These are phyloP conservation scores for Aethina tumida DNA, from an alignment of 1,140 invertebrate genomes.

Conservation along the genomic window DNA sequence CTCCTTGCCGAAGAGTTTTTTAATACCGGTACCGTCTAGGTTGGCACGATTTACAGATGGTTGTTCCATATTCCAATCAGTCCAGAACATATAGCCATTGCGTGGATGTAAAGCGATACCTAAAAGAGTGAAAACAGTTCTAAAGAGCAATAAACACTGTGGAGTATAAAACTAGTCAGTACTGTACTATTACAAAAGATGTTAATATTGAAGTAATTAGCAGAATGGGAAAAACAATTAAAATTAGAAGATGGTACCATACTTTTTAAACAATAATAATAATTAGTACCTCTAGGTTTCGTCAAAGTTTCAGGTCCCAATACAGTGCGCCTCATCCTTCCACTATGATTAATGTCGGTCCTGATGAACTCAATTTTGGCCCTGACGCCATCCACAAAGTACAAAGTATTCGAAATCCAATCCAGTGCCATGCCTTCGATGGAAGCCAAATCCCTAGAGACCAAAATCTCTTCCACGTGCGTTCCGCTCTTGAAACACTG, in stretches of 20 bases:
- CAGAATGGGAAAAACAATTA: too few relatives aligned
- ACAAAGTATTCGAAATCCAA: slow-evolving; percentile 87
- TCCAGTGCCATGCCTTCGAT: slow-evolving; percentile 90
- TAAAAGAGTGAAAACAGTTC: background rate
- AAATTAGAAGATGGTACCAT: too few relatives aligned
- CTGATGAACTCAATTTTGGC: slow-evolving; percentile 72
- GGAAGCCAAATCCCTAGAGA: slow-evolving; percentile 63
- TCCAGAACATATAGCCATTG: slow-evolving; percentile 82
- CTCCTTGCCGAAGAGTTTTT: slow-evolving; percentile 53
- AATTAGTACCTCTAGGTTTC: slow-evolving; percentile 60
- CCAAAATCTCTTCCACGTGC: slow-evolving; percentile 53
- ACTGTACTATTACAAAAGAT: too few relatives aligned
- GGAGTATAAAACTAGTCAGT: too few relatives aligned
- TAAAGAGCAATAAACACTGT: background rate
- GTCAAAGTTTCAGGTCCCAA: slow-evolving; percentile 58
- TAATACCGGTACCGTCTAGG: slow-evolving; percentile 71
- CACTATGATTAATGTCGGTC: slow-evolving; percentile 53
- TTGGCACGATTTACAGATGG: slow-evolving; percentile 75
- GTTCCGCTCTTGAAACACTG: slow-evolving; percentile 64
- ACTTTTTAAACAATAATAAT: background rate
- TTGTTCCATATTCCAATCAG: slow-evolving; percentile 75
- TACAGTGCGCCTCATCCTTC: slow-evolving; percentile 69
- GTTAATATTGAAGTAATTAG: too few relatives aligned
- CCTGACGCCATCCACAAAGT: slow-evolving; percentile 76
- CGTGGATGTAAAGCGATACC: slow-evolving; percentile 75